phyloP scores from a whole-genome alignment of 2,797 vertebrate species.

The Gallinago nigripennis region DNA sequence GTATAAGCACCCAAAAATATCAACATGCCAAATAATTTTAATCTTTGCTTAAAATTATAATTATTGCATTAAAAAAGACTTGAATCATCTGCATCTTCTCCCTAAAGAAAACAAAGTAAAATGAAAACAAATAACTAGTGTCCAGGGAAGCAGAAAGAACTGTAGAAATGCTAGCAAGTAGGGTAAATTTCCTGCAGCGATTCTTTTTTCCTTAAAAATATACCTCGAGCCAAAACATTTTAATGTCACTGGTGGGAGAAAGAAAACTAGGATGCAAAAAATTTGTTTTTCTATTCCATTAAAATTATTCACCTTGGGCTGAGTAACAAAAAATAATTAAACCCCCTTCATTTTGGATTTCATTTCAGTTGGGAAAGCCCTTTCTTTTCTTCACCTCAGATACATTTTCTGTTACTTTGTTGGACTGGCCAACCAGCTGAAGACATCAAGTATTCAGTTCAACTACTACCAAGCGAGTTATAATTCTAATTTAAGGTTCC shows the following conservation, averaged over 20 bases:
- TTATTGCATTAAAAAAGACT: not conserved
- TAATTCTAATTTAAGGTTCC: constrained; percentile 34
- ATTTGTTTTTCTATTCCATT: not conserved
- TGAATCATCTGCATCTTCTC: not conserved
- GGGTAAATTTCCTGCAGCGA: not conserved
- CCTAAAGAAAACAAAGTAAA: not conserved
- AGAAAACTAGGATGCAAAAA: not conserved
- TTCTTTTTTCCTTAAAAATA: constrained; percentile 1
- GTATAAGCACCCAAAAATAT: not conserved
- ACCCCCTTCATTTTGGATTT: not conserved
- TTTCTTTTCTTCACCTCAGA: not conserved
- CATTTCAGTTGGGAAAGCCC: not conserved
- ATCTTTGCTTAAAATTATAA: not conserved
- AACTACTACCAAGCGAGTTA: not conserved
- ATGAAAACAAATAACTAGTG: not conserved
- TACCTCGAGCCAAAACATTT: not conserved
- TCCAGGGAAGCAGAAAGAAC: not conserved
- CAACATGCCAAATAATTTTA: not conserved
- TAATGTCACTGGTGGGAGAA: not conserved
- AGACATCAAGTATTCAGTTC: constrained; percentile 26
- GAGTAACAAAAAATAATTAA: not conserved
- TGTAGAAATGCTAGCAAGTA: not conserved
- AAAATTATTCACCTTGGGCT: not conserved
- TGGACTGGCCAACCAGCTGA: not conserved
- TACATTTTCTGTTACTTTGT: not conserved